A percentile compares a stretch with the other conserved stretches of the same genome.
phyloP scores from a whole-genome alignment of 1,140 invertebrate genomes.

The Ctenoplectra terminalis region DNA sequence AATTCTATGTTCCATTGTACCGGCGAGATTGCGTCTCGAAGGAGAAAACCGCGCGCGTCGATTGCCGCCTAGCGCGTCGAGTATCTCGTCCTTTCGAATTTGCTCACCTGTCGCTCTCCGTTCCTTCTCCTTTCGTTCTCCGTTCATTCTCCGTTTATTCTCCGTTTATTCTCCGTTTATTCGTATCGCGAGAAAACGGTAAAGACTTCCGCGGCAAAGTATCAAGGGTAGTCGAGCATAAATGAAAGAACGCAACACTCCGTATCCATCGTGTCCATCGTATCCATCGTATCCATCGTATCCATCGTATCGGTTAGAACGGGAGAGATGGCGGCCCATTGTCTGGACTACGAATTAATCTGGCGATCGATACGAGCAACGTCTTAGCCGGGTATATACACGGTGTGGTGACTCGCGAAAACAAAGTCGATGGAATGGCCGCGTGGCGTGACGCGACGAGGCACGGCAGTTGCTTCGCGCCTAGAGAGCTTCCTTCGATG shows the following conservation, averaged over 20 bases:
- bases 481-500: too few species aligned
- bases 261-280: conserved; percentile 26
- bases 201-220: too few species aligned
- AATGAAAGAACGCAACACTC: conserved; percentile 73
- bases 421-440: conserved; percentile 70
- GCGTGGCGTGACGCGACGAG: too few species aligned
- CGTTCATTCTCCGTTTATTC: too few species aligned
- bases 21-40: conserved; percentile 64
- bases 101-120: conserved; percentile 12
- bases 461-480: conserved; percentile 16
- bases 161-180: too few species aligned
- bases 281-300: conserved; percentile 72
- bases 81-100: not conserved
- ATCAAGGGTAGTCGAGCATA: not conserved
- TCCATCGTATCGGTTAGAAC: conserved; percentile 75
- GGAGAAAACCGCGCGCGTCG: conserved; percentile 42
- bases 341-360: conserved; percentile 83
- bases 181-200: too few species aligned
- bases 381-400: conserved; percentile 75
- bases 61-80: not conserved
- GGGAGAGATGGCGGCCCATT: conserved; percentile 81
- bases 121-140: too few species aligned
- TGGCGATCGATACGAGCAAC: conserved; percentile 79
- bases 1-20: conserved; percentile 69
- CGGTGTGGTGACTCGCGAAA: conserved; percentile 73